Evolutionary conservation across 2,888 invertebrate species (phyloP).

Genomic region (Idaea dimidiata): DNA sequence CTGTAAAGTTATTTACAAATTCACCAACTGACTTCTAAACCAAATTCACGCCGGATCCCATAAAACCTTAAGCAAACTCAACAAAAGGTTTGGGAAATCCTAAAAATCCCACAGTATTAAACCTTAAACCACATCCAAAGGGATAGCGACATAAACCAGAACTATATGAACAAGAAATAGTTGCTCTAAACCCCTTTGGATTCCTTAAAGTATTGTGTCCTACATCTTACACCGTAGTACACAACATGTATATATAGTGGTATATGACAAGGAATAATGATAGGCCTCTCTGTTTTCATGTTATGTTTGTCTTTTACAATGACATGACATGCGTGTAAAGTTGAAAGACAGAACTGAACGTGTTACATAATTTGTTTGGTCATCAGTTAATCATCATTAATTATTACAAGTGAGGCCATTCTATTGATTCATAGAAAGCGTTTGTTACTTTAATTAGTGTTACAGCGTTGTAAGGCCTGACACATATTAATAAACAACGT

Average conservation of each 20-base stretch:
- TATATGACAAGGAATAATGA: neutral
- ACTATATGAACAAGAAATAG: neutral
- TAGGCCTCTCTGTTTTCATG: too few relatives aligned
- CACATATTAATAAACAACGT: too few relatives aligned
- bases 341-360: too few relatives aligned
- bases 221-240: slow-evolving; percentile 9
- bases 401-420: too few relatives aligned
- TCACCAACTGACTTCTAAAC: neutral
- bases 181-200: neutral
- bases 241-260: neutral
- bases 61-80: neutral
- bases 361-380: too few relatives aligned
- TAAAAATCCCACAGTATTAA: neutral
- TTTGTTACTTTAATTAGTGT: too few relatives aligned
- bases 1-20: neutral
- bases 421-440: too few relatives aligned
- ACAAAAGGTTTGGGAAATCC: neutral
- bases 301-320: too few relatives aligned
- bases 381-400: too few relatives aligned
- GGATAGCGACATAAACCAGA: neutral
- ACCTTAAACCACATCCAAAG: neutral
- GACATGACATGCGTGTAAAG: too few relatives aligned
- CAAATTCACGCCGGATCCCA: neutral
- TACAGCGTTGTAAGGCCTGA: too few relatives aligned
- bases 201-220: neutral